These are phyloP conservation scores for Habroteleia sp. DNA, from an alignment of 2,888 invertebrate genomes.

Conservation along the genomic window DNA sequence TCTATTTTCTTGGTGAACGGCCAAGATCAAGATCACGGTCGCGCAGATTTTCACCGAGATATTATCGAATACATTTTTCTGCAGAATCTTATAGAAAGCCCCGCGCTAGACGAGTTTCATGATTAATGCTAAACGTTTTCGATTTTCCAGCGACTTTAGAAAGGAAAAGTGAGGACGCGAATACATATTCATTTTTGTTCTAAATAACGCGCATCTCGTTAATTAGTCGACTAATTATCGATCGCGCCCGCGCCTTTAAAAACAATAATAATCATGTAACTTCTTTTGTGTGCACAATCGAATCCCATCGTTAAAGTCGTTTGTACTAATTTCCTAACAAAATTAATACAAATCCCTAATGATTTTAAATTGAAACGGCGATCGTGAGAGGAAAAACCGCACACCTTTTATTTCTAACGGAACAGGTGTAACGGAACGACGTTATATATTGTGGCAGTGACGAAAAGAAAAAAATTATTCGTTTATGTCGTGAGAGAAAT, in stretches of 20 bases:
- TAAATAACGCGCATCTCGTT: too few species aligned
- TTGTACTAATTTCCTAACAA: too few species aligned
- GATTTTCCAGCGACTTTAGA: constrained; percentile 15
- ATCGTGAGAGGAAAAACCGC: background rate
- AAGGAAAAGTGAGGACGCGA: constrained; percentile 24
- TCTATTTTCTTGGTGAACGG: constrained; percentile 52
- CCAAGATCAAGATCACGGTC: constrained; percentile 55
- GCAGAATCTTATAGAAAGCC: constrained; percentile 40
- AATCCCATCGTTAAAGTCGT: constrained; percentile 6
- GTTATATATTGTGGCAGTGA: constrained; percentile 14
- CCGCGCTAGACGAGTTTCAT: constrained; percentile 36
- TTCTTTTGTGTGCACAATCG: too few species aligned
- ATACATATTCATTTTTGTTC: too few species aligned
- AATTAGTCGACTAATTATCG: too few species aligned
- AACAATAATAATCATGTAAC: too few species aligned
- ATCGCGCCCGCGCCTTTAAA: too few species aligned
- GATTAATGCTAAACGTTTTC: constrained; percentile 36
- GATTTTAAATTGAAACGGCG: constrained; percentile 4
- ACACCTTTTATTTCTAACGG: constrained; percentile 22
- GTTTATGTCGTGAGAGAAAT: constrained; percentile 9
- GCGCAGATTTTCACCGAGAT: constrained; percentile 52
- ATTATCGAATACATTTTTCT: constrained; percentile 52
- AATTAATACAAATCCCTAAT: too few species aligned
- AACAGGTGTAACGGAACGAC: constrained; percentile 26
- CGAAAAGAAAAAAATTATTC: constrained; percentile 14